Percentiles rank a stretch among this genome's conserved stretches.
phyloP scores from a whole-genome alignment of 2,113 vertebrate species.

The Pogonocichla stellata region DNA sequence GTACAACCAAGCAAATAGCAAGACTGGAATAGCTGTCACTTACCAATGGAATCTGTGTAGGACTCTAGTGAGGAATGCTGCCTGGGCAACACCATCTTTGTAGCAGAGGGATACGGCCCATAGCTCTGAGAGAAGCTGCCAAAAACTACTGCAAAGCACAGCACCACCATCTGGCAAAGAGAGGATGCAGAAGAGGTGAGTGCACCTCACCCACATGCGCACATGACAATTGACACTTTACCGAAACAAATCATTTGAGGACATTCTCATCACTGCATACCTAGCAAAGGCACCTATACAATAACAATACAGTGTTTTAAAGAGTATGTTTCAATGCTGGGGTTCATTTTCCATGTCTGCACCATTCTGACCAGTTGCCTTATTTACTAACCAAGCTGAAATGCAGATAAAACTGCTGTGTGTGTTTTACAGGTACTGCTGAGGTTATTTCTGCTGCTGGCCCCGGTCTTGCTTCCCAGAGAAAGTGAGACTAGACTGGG shows the following conservation, averaged over 20 bases:
- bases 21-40: constrained; percentile 51
- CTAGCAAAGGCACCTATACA: neutral
- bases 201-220: neutral
- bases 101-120: constrained; percentile 81
- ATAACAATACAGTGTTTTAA: neutral
- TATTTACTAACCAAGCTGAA: neutral
- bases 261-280: neutral
- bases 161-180: constrained; percentile 82
- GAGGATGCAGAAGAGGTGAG: neutral
- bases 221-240: neutral
- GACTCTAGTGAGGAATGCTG: constrained; percentile 82
- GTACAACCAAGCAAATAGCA: neutral
- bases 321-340: neutral
- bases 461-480: neutral
- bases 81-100: constrained; percentile 81
- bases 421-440: neutral
- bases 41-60: constrained; percentile 85
- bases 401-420: neutral
- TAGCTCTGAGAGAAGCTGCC: constrained; percentile 90
- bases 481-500: neutral
- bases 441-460: neutral
- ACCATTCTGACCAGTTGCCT: neutral
- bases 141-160: constrained; percentile 91
- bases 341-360: neutral
- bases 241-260: neutral